Evolutionary conservation across 2,888 invertebrate species (phyloP).

Genomic region (Onthophagus sagittarius): DNA sequence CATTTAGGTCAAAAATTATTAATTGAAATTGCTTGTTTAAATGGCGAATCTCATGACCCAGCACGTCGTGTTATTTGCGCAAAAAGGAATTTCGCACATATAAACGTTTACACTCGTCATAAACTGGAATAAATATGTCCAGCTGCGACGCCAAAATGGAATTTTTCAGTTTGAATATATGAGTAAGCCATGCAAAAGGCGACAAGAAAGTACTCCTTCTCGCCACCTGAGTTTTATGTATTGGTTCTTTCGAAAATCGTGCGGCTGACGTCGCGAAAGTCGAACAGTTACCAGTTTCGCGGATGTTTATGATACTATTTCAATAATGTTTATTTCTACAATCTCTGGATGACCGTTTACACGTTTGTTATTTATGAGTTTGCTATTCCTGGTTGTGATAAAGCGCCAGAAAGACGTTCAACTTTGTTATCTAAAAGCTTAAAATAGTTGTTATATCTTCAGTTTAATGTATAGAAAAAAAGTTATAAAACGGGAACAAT

Average conservation of each 20-base stretch:
- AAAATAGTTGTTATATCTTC: not conserved
- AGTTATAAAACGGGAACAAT: too few species aligned
- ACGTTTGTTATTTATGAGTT: not conserved
- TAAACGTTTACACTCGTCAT: not conserved
- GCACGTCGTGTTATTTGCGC: not conserved
- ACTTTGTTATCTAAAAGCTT: not conserved
- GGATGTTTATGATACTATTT: not conserved
- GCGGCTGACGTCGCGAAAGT: not conserved
- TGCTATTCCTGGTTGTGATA: not conserved
- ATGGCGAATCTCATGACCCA: not conserved
- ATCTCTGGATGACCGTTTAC: not conserved
- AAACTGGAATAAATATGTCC: not conserved
- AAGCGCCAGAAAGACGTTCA: not conserved
- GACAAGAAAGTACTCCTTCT: not conserved
- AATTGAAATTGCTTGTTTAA: too few species aligned
- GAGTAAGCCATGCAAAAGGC: not conserved
- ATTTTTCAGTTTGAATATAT: not conserved
- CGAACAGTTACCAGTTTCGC: not conserved
- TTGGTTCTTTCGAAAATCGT: not conserved
- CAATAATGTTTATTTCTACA: not conserved
- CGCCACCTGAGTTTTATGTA: too few species aligned
- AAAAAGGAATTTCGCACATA: not conserved
- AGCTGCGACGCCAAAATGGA: not conserved
- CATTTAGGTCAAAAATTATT: too few species aligned
- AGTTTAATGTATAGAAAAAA: not conserved